Evolutionary conservation across 2,888 invertebrate genomes (phyloP).

Genomic region (Acanthosepion pharaonis): DNA sequence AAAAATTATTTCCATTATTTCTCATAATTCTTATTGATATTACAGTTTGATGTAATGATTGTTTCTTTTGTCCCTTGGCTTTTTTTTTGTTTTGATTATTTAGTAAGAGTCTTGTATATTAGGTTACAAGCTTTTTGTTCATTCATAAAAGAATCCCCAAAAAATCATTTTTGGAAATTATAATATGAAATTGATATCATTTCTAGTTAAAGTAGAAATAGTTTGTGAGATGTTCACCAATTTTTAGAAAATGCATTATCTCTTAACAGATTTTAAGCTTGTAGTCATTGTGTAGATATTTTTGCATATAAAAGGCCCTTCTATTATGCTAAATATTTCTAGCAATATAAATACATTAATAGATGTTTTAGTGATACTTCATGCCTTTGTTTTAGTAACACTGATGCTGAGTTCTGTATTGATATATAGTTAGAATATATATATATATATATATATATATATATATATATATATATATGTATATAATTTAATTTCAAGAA

Average conservation of each 20-base stretch:
- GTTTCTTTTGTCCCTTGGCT: not conserved
- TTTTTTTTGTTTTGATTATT: not conserved
- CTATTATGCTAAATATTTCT: not conserved
- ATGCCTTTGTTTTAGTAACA: too few species aligned
- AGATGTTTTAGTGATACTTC: not conserved
- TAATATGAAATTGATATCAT: not conserved
- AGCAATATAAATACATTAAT: not conserved
- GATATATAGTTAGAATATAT: not conserved
- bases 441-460: too few species aligned
- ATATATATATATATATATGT: too few species aligned
- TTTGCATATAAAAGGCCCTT: not conserved
- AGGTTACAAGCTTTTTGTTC: not conserved
- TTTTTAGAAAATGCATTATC: not conserved
- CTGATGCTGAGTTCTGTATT: not conserved
- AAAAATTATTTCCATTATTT: not conserved
- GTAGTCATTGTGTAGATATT: not conserved
- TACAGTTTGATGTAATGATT: not conserved
- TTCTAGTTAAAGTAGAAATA: conserved; percentile 1
- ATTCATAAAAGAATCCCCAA: not conserved
- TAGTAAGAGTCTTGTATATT: not conserved
- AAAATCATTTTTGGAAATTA: not conserved
- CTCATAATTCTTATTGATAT: not conserved
- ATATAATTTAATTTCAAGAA: too few species aligned
- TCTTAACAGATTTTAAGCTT: not conserved
- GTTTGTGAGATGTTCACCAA: not conserved